Base-by-base conservation (phyloP, 1,140 invertebrate genomes). In the Macrotrachela quadricornifera region DNA sequence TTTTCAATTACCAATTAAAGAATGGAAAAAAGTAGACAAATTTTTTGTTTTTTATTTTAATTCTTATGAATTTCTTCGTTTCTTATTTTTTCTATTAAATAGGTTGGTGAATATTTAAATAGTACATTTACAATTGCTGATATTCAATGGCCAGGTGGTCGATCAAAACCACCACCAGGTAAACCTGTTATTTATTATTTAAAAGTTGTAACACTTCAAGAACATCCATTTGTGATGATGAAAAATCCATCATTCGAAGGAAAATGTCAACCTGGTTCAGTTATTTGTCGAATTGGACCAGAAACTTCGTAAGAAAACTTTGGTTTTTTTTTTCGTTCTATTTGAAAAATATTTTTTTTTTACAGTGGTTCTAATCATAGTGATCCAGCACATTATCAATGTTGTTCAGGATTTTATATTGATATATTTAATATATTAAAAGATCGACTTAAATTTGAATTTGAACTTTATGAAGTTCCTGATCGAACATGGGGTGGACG, bases 361-460 rank as follows among this genome's bases (percentile, higher is more conserved):
- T 49, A 30, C 41, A 55, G 56, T 18, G 43, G 44, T 17, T 45
- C 44, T n/a, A 55, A 54, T 18, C 40, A 48, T n/a, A 54, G 6
- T 45, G 44, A 15, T n/a, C 44, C 16, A 10, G 4, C 15, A 45
- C 15, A 45, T 45, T 45, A 12, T 59, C 65, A 63, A 56, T 97
- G 92, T 71, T 96, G 90, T 67, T 87, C 86, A 52, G 92, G 92
- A 14, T 91, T 95, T 67, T 94, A 87, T 69, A 91, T 97, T 56
- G 91, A 96, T 71, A 73, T 95, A 17, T 74, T 95, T 46, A 80
- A 65, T 50, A 68, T 70, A 51, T 62, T 78, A 15, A 82, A 83
- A 42, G 79, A 85, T 61, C 84, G 91, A 64, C 76, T 97, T 46
- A 84, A 84, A 18, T 96, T 97, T 72, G 88, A 88, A 12, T 94